Evolutionary conservation across 2,113 vertebrate species (phyloP).

Genomic region (Periophthalmodon schlosseri): DNA sequence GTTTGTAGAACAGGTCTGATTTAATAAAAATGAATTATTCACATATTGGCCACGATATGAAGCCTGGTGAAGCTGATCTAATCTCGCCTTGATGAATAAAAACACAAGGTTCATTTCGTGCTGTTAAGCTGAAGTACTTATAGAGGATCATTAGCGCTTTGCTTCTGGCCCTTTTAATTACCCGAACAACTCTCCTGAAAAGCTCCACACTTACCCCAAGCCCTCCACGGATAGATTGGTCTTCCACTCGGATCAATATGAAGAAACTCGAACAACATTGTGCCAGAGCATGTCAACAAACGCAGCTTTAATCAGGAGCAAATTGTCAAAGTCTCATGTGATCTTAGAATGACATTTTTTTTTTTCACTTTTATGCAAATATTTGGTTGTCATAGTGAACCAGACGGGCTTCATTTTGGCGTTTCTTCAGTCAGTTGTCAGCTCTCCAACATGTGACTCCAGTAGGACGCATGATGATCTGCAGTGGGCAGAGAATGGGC

Average conservation of each 20-base stretch:
- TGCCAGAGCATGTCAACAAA: neutral
- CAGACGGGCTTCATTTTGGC: too few relatives aligned
- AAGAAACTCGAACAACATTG: conserved; percentile 7
- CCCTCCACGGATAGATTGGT: neutral
- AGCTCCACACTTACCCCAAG: neutral
- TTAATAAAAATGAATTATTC: neutral
- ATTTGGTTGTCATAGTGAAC: neutral
- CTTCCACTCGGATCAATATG: neutral
- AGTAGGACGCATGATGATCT: neutral
- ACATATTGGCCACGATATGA: neutral
- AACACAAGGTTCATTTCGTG: neutral
- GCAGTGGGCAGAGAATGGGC: neutral
- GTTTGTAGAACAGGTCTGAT: too few relatives aligned
- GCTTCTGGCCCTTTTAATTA: conserved; percentile 5
- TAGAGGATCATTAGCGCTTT: neutral
- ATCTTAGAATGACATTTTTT: neutral
- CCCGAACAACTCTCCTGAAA: neutral
- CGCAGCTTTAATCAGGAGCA: neutral
- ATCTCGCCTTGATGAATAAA: neutral
- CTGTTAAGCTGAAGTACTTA: neutral
- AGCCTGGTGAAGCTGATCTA: neutral
- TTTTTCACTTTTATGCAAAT: conserved; percentile 1
- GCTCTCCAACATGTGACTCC: neutral
- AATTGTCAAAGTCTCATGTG: neutral
- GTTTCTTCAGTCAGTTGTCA: conserved; percentile 2